Evolutionary conservation across 2,888 invertebrate genomes (phyloP), one percentile per base, ranked within the genome.

Genomic region (Keiferia lycopersicella): DNA sequence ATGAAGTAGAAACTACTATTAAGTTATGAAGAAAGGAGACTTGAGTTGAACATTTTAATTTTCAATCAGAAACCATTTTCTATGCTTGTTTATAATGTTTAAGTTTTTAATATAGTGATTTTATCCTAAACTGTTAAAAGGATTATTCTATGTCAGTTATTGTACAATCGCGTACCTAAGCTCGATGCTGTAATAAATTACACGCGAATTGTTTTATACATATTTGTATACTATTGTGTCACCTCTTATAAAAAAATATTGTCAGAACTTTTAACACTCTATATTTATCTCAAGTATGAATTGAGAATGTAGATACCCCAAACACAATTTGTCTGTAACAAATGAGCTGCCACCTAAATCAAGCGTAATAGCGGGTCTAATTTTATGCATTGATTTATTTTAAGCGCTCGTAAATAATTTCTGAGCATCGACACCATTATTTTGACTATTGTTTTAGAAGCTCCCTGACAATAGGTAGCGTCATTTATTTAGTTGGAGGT

Each of bases 341-440:
- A 80, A 89, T 83, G 84, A 80, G 80, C 87, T 80, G 86, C 76
- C 88, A 84, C 75, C 83, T 90, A 90, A 90, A 90, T 90, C 88
- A 88, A 77, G 74, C 74, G 73, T 86, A 84, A 86, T 87, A 82
- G 81, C 81, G 80, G 77, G 81, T 88, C 84, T 86, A 88, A 89
- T 87, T 83, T 75, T 86, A 86, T 84, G 86, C 86, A 84, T 84
- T 90, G 88, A 90, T 90, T 90, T 90, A 90, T 89, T 84, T 81
- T 78, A 84, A 88, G 83, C 80, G 84, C 81, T 86, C 79, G 81
- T 81, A 87, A 89, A 87, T 89, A 89, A 88, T 87, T 88, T 80
- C 79, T 82, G 82, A 84, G 78, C 82, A 85, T 89, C 85, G 85
- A 86, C 84, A 83, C 86, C 80, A 86, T 83, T 83, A 83, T 81